Percentiles rank a stretch among this genome's conserved stretches.
Conservation (phyloP, 2,113 vertebrate species). For the Origma solitaria region DNA sequence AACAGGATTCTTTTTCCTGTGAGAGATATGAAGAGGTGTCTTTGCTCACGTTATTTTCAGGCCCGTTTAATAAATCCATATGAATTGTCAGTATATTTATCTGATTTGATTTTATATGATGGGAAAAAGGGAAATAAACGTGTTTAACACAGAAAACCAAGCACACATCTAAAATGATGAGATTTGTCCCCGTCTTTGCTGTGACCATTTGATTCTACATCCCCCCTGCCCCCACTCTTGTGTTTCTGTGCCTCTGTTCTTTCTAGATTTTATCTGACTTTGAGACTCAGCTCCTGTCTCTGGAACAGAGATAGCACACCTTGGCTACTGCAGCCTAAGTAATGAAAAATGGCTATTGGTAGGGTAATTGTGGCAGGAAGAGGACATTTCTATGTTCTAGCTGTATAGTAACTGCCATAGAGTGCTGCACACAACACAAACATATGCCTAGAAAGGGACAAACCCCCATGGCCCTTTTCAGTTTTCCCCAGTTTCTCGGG, state of each 20-base stretch:
- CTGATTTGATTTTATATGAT: background rate
- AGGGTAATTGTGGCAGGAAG: background rate
- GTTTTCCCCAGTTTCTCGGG: background rate
- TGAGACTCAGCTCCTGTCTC: background rate
- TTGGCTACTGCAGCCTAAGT: background rate
- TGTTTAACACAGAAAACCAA: background rate
- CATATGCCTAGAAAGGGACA: background rate
- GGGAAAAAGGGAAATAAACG: background rate
- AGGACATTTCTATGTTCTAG: background rate
- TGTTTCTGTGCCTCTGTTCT: background rate
- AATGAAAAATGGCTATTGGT: background rate
- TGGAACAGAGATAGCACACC: background rate
- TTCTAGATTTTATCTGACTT: background rate
- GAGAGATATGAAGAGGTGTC: background rate
- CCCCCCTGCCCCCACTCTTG: background rate
- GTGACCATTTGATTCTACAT: background rate
- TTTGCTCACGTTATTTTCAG: background rate
- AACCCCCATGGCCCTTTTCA: background rate
- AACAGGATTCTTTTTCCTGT: background rate
- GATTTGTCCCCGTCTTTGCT: background rate
- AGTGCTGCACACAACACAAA: background rate
- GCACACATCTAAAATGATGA: accelerated
- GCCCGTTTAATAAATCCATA: background rate
- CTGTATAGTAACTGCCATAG: background rate
- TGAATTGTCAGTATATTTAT: background rate